These are phyloP conservation scores for Trisateles emortualis DNA, from an alignment of 2,888 invertebrate species.

Conservation along the genomic window DNA sequence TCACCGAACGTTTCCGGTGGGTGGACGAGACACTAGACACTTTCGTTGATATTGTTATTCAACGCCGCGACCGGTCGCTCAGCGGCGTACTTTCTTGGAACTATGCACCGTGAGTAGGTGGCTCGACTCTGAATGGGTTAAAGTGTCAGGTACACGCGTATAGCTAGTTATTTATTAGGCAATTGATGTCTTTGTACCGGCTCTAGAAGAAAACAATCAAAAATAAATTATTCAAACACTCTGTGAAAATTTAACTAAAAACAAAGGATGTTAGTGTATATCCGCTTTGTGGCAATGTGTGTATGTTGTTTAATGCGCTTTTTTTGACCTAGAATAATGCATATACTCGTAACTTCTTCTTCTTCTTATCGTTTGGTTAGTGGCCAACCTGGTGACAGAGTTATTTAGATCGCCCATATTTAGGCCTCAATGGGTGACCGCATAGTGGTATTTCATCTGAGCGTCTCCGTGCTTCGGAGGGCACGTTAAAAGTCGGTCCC, in stretches of 20 bases:
- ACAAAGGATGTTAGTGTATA: not conserved
- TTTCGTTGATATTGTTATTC: constrained; percentile 75
- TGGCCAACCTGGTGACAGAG: too few relatives aligned
- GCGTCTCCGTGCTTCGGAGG: too few relatives aligned
- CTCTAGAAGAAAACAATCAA: not conserved
- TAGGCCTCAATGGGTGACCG: too few relatives aligned
- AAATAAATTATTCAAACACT: too few relatives aligned
- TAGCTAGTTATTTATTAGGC: not conserved
- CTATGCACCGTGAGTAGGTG: constrained; percentile 11
- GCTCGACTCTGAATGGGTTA: constrained; percentile 27
- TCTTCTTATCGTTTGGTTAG: too few relatives aligned
- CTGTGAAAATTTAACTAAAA: not conserved
- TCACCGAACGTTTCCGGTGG: constrained; percentile 58
- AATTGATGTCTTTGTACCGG: not conserved
- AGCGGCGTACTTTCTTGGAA: constrained; percentile 51
- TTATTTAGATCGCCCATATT: too few relatives aligned
- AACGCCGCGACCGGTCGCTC: constrained; percentile 16
- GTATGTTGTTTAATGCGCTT: too few relatives aligned
- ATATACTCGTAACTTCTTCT: too few relatives aligned
- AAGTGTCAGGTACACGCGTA: not conserved
- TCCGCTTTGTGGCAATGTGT: too few relatives aligned
- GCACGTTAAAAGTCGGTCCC: too few relatives aligned
- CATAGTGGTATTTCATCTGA: too few relatives aligned
- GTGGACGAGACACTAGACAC: constrained; percentile 41
- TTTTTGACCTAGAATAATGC: too few relatives aligned